Evolutionary conservation across 1,140 invertebrate genomes (phyloP).

Genomic region (Hestina assimilis): DNA sequence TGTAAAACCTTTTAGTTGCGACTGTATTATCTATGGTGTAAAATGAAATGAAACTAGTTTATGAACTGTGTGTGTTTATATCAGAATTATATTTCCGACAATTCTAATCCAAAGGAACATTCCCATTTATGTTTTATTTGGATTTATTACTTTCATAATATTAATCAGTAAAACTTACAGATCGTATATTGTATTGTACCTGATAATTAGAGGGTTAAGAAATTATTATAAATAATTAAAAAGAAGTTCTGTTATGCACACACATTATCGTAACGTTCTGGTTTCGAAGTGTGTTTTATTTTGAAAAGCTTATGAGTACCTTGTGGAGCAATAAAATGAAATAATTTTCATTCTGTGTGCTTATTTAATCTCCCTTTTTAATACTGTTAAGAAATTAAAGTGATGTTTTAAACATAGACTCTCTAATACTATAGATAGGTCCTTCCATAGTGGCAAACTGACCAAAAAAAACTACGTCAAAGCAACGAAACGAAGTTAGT

Average conservation of each 20-base stretch:
- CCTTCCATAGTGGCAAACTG: no score
- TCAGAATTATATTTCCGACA: slow-evolving; percentile 47
- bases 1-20: slow-evolving; percentile 34
- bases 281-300: slow-evolving; percentile 59
- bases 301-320: slow-evolving; percentile 64
- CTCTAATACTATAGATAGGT: no score
- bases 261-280: slow-evolving; percentile 54
- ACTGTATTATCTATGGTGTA: slow-evolving; percentile 22
- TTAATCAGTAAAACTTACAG: slow-evolving; percentile 34
- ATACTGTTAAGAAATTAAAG: no score
- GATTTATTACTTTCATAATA: slow-evolving; percentile 36
- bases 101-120: slow-evolving; percentile 41
- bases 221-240: slow-evolving; percentile 40
- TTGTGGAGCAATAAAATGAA: slow-evolving; percentile 70
- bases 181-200: slow-evolving; percentile 65
- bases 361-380: slow-evolving; percentile 34
- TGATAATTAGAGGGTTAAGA: slow-evolving; percentile 63
- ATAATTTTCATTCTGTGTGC: slow-evolving; percentile 57
- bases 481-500: no score
- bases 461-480: no score
- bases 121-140: slow-evolving; percentile 45
- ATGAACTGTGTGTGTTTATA: slow-evolving; percentile 66
- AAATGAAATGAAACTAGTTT: slow-evolving; percentile 37
- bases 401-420: no score
- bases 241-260: slow-evolving; percentile 59